Percentiles rank a stretch among this genome's conserved stretches.
Evolutionary conservation across 2,888 invertebrate genomes (phyloP).

Genomic region (Pollenia angustigena): DNA sequence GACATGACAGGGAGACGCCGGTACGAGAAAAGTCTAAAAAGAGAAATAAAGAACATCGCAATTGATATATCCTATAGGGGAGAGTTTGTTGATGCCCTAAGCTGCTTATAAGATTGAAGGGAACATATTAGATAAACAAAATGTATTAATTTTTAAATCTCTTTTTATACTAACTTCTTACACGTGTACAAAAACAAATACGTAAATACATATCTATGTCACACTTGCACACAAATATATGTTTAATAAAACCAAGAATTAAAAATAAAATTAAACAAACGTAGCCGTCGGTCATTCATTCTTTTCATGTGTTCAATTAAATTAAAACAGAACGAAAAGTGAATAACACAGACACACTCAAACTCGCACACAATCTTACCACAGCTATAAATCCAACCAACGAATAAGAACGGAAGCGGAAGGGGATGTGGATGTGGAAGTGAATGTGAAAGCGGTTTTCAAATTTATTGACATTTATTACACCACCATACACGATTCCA

Average conservation of each 20-base stretch:
- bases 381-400: neutral
- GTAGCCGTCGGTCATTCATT: conserved; percentile 19
- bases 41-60: no score
- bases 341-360: neutral
- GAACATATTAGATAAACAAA: no score
- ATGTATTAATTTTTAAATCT: neutral
- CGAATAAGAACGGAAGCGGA: conserved; percentile 16
- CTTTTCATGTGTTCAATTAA: conserved; percentile 27
- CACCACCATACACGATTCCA: conserved; percentile 21
- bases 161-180: neutral
- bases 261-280: conserved; percentile 31
- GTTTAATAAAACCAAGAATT: neutral
- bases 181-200: neutral
- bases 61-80: no score
- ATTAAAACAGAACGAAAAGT: neutral
- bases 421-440: conserved; percentile 47
- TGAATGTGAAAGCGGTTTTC: conserved; percentile 40
- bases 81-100: no score
- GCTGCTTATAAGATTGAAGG: no score
- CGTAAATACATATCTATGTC: no score
- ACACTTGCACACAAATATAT: no score
- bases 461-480: conserved; percentile 65
- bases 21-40: no score
- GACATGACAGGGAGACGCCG: no score
- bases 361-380: neutral